Evolutionary conservation across 2,113 vertebrate genomes (phyloP).

Genomic region (Anser cygnoides): DNA sequence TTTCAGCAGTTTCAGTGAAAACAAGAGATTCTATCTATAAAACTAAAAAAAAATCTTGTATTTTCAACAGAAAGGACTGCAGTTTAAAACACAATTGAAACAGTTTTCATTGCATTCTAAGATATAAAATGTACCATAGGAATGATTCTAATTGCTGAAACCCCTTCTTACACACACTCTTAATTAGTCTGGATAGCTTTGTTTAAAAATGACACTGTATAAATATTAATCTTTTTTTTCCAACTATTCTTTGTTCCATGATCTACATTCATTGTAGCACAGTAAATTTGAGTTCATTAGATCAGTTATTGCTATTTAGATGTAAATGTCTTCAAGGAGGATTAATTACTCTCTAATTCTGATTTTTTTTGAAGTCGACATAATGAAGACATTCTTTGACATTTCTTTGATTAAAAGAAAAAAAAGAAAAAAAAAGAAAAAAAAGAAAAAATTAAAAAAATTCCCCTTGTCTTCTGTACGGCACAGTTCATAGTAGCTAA

Average conservation of each 20-base stretch:
- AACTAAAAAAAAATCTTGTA: neutral
- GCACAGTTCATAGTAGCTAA: neutral
- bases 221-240: conserved; percentile 45
- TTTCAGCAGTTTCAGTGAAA: neutral
- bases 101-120: neutral
- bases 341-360: conserved; percentile 44
- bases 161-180: neutral
- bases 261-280: conserved; percentile 28
- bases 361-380: neutral
- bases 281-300: conserved; percentile 53
- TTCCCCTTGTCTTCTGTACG: neutral
- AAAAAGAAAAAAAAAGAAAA: no score
- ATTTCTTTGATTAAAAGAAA: neutral
- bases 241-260: neutral
- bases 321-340: conserved; percentile 60
- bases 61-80: neutral
- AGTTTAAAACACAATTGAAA: neutral
- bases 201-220: conserved; percentile 20
- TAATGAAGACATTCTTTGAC: conserved; percentile 41
- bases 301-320: conserved; percentile 63
- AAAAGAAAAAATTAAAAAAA: neutral
- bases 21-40: neutral
- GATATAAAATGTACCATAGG: neutral
- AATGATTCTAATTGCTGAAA: neutral
- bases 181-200: conserved; percentile 28